These are phyloP conservation scores for Germaria angustata DNA, from an alignment of 2,888 invertebrate genomes.

Conservation along the genomic window DNA sequence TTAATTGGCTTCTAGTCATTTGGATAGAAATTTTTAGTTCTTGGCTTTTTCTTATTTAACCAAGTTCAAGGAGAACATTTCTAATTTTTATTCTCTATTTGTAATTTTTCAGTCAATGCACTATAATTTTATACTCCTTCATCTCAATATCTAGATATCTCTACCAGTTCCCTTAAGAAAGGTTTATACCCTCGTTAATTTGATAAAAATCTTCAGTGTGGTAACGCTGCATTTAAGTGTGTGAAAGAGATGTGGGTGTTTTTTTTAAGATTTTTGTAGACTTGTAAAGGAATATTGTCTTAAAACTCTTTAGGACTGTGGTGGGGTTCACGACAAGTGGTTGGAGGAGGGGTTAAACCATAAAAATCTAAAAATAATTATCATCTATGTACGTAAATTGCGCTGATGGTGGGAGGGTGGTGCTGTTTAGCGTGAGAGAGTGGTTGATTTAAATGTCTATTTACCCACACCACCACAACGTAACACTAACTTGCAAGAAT, in stretches of 20 bases:
- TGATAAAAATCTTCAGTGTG: too few relatives aligned
- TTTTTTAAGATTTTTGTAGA: conserved; percentile 11
- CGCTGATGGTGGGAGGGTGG: conserved; percentile 21
- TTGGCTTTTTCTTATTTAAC: too few relatives aligned
- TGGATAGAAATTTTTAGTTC: too few relatives aligned
- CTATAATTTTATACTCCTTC: too few relatives aligned
- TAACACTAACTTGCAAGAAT: not conserved
- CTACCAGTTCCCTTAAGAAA: too few relatives aligned
- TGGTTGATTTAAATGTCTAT: conserved; percentile 22
- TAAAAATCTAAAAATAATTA: conserved; percentile 56
- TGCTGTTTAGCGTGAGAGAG: not conserved
- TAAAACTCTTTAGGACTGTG: conserved; percentile 20
- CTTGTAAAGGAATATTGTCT: conserved; percentile 12
- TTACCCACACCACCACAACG: not conserved
- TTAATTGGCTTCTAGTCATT: too few relatives aligned
- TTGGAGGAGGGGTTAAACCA: conserved; percentile 7
- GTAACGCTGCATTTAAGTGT: conserved; percentile 7
- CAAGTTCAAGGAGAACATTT: too few relatives aligned
- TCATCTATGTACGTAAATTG: conserved; percentile 51
- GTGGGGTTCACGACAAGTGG: conserved; percentile 21
- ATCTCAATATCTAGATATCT: too few relatives aligned
- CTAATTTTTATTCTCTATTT: too few relatives aligned
- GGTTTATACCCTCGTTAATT: too few relatives aligned
- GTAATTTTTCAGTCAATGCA: too few relatives aligned
- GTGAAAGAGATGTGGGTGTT: conserved; percentile 5